Evolutionary conservation across 2,888 invertebrate species (phyloP).

Genomic region (Agonum fuliginosum): DNA sequence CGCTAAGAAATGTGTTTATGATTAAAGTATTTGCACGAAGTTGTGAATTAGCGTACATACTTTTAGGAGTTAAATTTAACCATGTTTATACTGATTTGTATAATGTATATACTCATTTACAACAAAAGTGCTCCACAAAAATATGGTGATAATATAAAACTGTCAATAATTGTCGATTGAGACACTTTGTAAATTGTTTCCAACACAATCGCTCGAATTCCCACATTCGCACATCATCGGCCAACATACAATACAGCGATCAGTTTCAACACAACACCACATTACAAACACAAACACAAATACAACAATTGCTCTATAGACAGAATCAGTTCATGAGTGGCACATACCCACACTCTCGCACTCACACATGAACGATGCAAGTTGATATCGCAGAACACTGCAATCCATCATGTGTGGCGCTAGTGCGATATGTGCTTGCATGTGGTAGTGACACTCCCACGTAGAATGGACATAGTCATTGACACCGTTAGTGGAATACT

Average conservation of each 20-base stretch:
- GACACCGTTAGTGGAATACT: slow-evolving; percentile 24
- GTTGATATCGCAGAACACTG: neutral
- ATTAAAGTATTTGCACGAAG: no score
- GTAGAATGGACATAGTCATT: slow-evolving; percentile 31
- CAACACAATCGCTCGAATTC: slow-evolving; percentile 15
- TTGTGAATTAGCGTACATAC: no score
- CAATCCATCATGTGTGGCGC: slow-evolving; percentile 37
- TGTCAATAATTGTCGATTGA: neutral
- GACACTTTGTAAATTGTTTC: slow-evolving; percentile 25
- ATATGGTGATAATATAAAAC: no score
- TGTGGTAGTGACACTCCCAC: slow-evolving; percentile 42
- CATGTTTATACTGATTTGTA: no score
- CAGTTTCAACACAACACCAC: slow-evolving; percentile 30
- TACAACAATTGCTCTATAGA: neutral
- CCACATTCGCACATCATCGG: slow-evolving; percentile 19
- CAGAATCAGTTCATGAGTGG: slow-evolving; percentile 4
- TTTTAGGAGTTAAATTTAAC: no score
- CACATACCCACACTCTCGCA: neutral
- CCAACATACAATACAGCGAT: slow-evolving; percentile 26
- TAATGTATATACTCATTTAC: no score
- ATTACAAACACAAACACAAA: no score
- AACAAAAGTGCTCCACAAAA: no score
- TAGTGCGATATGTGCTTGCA: no score
- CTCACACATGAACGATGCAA: slow-evolving; percentile 8
- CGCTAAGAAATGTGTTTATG: no score